Conservation (phyloP, 2,888 invertebrate genomes). For the Eilema depressum region DNA sequence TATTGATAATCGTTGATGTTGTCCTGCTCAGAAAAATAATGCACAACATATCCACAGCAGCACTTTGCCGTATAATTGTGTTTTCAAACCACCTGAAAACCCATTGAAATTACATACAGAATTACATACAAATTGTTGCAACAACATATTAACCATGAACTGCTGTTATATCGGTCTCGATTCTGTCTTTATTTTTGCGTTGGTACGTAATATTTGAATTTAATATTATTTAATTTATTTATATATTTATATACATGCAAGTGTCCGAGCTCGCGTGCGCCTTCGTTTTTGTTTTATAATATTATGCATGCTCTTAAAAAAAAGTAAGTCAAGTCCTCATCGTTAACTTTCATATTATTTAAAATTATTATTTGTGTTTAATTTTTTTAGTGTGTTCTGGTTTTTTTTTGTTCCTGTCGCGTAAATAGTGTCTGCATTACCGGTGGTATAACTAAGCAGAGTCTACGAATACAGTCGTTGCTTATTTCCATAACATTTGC, state of each 20-base stretch:
- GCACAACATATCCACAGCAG: background rate
- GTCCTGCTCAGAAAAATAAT: background rate
- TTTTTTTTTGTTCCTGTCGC: too few relatives aligned
- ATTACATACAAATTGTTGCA: background rate
- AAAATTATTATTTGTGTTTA: background rate
- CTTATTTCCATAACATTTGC: background rate
- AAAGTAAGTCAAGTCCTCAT: background rate
- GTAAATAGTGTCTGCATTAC: background rate
- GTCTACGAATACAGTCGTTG: constrained; percentile 1
- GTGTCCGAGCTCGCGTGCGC: background rate
- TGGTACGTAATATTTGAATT: background rate
- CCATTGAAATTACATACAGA: background rate
- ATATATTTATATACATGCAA: background rate
- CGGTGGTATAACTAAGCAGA: background rate
- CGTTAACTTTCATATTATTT: constrained; percentile 1
- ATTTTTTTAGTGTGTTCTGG: background rate
- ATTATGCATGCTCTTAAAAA: background rate
- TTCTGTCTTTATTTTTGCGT: background rate
- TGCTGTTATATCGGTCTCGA: background rate
- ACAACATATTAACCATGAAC: background rate
- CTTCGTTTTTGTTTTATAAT: background rate
- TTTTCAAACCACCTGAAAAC: too few relatives aligned
- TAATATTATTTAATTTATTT: background rate
- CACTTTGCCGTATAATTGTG: too few relatives aligned
- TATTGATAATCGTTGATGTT: background rate